phyloP scores from a whole-genome alignment of 2,888 invertebrate genomes.

The Dioctria rufipes region DNA sequence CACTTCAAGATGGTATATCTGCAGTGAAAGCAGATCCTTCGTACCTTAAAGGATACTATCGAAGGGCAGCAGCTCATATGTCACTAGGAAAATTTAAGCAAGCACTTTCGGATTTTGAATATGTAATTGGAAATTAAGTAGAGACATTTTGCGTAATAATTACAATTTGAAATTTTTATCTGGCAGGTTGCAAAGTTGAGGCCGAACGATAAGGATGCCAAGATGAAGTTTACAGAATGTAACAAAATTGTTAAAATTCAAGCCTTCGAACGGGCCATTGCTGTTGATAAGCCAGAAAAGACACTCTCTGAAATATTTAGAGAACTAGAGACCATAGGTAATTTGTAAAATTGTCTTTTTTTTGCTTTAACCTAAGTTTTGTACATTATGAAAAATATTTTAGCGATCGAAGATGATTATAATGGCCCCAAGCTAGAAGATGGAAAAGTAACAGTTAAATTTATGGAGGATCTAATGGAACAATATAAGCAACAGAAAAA shows the following conservation, averaged over 20 bases:
- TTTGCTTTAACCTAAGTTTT: not conserved
- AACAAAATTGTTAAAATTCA: conserved; percentile 95
- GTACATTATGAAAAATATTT: conserved; percentile 62
- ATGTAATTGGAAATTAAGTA: conserved; percentile 75
- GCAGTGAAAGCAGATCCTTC: conserved; percentile 90
- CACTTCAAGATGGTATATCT: conserved; percentile 91
- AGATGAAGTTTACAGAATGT: conserved; percentile 92
- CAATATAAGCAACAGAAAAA: conserved; percentile 92
- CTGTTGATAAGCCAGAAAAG: conserved; percentile 90
- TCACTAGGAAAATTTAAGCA: conserved; percentile 97
- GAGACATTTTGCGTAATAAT: not conserved
- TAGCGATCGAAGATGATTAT: conserved; percentile 96
- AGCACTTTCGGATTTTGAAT: conserved; percentile 97
- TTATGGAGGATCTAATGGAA: conserved; percentile 91
- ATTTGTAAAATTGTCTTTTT: conserved; percentile 58
- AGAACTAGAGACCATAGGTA: conserved; percentile 93
- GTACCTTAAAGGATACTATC: conserved; percentile 97
- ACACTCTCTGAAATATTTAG: conserved; percentile 87
- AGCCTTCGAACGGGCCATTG: conserved; percentile 97
- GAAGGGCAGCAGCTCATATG: conserved; percentile 97
- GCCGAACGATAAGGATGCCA: conserved; percentile 96
- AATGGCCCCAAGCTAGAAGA: conserved; percentile 90
- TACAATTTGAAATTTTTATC: not conserved
- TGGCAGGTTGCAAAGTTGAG: conserved; percentile 90
- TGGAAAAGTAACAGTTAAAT: conserved; percentile 89